These are phyloP conservation scores for Siniperca knerii DNA, from an alignment of 2,113 vertebrate species.

Conservation along the genomic window DNA sequence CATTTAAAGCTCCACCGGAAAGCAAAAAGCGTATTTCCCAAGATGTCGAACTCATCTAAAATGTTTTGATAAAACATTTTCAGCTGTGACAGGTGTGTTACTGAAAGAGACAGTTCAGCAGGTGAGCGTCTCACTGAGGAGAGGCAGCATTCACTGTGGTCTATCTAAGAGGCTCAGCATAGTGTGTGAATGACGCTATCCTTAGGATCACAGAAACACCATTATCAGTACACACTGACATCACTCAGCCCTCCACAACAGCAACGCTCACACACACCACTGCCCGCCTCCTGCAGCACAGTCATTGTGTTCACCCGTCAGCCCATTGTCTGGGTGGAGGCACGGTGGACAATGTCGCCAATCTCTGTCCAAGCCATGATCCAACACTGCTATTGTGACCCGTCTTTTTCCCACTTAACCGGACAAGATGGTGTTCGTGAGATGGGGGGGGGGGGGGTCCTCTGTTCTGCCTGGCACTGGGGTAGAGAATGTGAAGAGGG, in stretches of 20 bases:
- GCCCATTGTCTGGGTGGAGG: slow-evolving; percentile 70
- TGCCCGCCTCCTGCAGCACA: slow-evolving; percentile 49
- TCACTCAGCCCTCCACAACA: slow-evolving; percentile 65
- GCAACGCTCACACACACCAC: slow-evolving; percentile 34
- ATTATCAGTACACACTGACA: slow-evolving; percentile 77
- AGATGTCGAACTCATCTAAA: background rate
- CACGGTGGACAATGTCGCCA: slow-evolving; percentile 66
- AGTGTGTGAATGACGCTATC: slow-evolving; percentile 69
- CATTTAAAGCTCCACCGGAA: background rate
- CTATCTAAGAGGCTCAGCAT: slow-evolving; percentile 15
- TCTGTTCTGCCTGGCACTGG: slow-evolving; percentile 62
- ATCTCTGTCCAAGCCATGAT: slow-evolving; percentile 68
- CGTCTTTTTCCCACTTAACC: slow-evolving; percentile 35
- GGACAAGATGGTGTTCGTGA: slow-evolving; percentile 48
- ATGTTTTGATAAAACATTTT: background rate
- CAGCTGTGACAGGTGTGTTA: slow-evolving; percentile 76
- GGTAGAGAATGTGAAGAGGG: slow-evolving; percentile 17
- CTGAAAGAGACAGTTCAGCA: slow-evolving; percentile 85
- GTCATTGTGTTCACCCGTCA: slow-evolving; percentile 64
- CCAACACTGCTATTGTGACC: slow-evolving; percentile 63
- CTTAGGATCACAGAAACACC: slow-evolving; percentile 71
- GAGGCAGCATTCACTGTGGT: slow-evolving; percentile 27
- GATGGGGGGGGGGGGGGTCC: slow-evolving; percentile 19
- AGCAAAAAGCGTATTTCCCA: background rate
- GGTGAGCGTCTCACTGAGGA: slow-evolving; percentile 71